Conservation (phyloP, 2,113 vertebrate genomes). For the Embiotoca jacksoni region DNA sequence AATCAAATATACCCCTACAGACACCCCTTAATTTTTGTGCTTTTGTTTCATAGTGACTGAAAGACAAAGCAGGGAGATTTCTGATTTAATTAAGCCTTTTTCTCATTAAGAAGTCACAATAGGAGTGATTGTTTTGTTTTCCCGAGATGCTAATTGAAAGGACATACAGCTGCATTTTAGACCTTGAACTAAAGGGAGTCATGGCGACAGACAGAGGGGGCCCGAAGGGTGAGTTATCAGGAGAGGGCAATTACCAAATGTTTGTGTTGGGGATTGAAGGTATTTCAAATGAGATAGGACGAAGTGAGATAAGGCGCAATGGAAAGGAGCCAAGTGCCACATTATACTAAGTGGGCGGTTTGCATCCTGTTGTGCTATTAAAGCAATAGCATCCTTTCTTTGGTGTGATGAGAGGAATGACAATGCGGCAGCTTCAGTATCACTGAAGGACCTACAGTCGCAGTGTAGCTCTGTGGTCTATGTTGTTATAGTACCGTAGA, state of each 20-base stretch:
- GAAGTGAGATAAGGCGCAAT: slow-evolving; percentile 58
- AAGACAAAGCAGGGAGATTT: background rate
- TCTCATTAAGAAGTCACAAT: slow-evolving; percentile 51
- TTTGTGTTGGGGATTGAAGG: slow-evolving; percentile 49
- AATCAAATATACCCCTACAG: slow-evolving; percentile 19
- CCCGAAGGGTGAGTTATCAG: slow-evolving; percentile 49
- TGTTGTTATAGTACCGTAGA: background rate
- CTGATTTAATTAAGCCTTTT: slow-evolving; percentile 29
- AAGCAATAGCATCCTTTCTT: slow-evolving; percentile 11
- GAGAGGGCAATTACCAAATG: slow-evolving; percentile 59
- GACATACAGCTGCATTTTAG: slow-evolving; percentile 26
- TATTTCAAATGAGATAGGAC: slow-evolving; percentile 47
- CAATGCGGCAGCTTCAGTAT: slow-evolving; percentile 7
- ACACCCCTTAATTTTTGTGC: background rate
- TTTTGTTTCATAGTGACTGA: slow-evolving; percentile 42
- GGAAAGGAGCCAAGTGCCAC: slow-evolving; percentile 57
- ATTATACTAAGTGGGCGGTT: slow-evolving; percentile 60
- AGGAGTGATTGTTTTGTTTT: slow-evolving; percentile 48
- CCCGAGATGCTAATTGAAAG: slow-evolving; percentile 63
- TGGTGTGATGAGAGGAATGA: slow-evolving; percentile 3
- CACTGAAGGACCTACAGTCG: background rate
- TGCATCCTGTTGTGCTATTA: slow-evolving; percentile 35
- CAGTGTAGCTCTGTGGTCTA: background rate
- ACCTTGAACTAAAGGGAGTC: slow-evolving; percentile 24
- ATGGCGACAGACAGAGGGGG: slow-evolving; percentile 7